These are phyloP conservation scores for Morbakka virulenta DNA, from an alignment of 30 jellyfish, hydroid and myxozoan genomes.

Conservation along the genomic window DNA sequence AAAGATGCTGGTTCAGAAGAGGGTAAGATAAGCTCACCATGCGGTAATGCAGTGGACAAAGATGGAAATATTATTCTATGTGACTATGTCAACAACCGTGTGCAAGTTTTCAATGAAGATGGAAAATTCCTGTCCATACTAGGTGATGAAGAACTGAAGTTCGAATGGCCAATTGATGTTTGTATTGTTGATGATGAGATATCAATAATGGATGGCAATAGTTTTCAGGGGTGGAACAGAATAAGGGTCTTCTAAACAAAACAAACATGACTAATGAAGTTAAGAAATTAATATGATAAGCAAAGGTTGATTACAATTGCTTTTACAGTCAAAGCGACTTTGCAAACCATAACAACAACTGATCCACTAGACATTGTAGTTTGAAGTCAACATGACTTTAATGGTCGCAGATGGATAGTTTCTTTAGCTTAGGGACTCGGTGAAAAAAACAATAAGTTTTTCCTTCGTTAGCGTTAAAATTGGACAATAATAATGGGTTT, in stretches of 20 bases:
- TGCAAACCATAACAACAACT: no score
- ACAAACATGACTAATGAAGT: no score
- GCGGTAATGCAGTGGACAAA: conserved; percentile 39
- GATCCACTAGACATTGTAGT: no score
- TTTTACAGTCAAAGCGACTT: no score
- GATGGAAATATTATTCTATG: conserved; percentile 20
- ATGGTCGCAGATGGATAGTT: no score
- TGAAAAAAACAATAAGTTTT: no score
- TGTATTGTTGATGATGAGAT: conserved; percentile 11
- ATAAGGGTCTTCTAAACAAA: conserved; percentile 6
- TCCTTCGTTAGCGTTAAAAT: no score
- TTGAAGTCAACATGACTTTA: no score
- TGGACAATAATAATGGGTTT: no score
- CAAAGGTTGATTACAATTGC: no score
- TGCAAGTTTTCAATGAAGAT: conserved; percentile 21
- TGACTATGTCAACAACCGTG: conserved; percentile 17
- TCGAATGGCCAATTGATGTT: conserved; percentile 11
- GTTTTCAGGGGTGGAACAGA: conserved; percentile 26
- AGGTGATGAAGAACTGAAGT: conserved; percentile 7
- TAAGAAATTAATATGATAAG: no score
- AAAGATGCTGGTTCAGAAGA: conserved; percentile 11
- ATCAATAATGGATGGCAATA: conserved; percentile 20
- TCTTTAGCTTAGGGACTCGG: no score
- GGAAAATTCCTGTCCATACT: conserved; percentile 19
- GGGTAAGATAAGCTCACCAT: conserved; percentile 25